Percentiles rank a stretch among this genome's conserved stretches.
Evolutionary conservation across 2,888 invertebrate genomes (phyloP).

Genomic region (Liopterus haemorrhoidalis): DNA sequence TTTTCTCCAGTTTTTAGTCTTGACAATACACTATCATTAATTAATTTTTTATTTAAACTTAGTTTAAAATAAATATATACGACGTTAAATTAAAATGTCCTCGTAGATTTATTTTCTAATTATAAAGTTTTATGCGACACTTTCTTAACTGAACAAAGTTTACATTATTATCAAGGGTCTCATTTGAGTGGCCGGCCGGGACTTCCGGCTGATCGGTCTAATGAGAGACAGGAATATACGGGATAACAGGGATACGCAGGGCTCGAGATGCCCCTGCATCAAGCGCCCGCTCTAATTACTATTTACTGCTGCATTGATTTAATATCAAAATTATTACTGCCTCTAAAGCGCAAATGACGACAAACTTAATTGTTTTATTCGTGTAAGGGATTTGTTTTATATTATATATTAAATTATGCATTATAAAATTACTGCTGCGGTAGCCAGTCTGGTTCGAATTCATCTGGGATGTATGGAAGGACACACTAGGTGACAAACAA

Average conservation of each 20-base stretch:
- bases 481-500: too few species aligned
- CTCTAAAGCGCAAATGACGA: too few species aligned
- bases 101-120: constrained; percentile 20
- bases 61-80: constrained; percentile 18
- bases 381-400: too few species aligned
- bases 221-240: too few species aligned
- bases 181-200: constrained; percentile 7
- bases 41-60: constrained; percentile 11
- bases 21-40: constrained; percentile 10
- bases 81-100: constrained; percentile 15
- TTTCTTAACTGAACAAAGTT: constrained; percentile 17
- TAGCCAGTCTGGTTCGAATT: too few species aligned
- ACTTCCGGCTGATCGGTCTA: too few species aligned
- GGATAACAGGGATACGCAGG: background rate
- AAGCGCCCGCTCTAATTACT: constrained; percentile 7
- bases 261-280: background rate
- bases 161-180: constrained; percentile 19
- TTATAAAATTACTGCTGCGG: too few species aligned
- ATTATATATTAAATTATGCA: too few species aligned
- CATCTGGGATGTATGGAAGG: too few species aligned
- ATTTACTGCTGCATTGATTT: constrained; percentile 15
- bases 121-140: constrained; percentile 19
- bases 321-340: too few species aligned
- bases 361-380: too few species aligned
- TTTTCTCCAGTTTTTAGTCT: too few species aligned